Evolutionary conservation across 2,888 invertebrate species (phyloP), one percentile per base, ranked within the genome.

Genomic region (Digitonthophagus gazella): DNA sequence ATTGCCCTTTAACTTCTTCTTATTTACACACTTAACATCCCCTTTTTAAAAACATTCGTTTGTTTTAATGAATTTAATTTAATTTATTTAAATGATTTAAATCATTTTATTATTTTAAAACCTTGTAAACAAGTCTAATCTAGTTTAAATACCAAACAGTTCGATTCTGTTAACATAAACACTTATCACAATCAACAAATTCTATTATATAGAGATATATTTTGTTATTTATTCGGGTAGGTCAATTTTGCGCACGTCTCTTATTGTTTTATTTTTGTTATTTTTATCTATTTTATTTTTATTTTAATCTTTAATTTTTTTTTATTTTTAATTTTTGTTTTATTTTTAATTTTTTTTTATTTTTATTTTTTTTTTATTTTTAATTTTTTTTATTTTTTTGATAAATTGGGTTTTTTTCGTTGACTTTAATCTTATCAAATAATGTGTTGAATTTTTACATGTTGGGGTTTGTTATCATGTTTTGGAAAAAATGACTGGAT

Each of bases 1-100:
- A 77, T 74, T 77, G 78, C 74, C 77, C 78, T 75, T 76, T 73
- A 70, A 72, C 68, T 71, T 75, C 74, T 77, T 75, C 72, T 44
- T 44, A 44, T 44, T 44, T 44, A 44, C 28, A 44, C 11, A 8
- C 11, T 44, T 8, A 44, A 44, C 28, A 44, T 8, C 28, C 28
- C 28, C 11, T 44, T 11, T 1, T 22, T 22, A 22, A n/a, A n/a
- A n/a, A n/a, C n/a, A n/a, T n/a, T n/a, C n/a, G n/a, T n/a, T n/a
- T n/a, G n/a, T n/a, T n/a, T n/a, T n/a, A n/a, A n/a, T n/a, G n/a
- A n/a, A n/a, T n/a, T n/a, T n/a, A n/a, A n/a, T n/a, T n/a, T n/a
- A n/a, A n/a, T n/a, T n/a, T n/a, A n/a, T n/a, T n/a, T n/a, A n/a
- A n/a, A n/a, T n/a, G n/a, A n/a, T n/a, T n/a, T n/a, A n/a, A n/a